Percentiles rank a stretch among this genome's conserved stretches.
These are phyloP conservation scores for Philopotamus ludificatus DNA, from an alignment of 1,140 invertebrate genomes.

Conservation along the genomic window DNA sequence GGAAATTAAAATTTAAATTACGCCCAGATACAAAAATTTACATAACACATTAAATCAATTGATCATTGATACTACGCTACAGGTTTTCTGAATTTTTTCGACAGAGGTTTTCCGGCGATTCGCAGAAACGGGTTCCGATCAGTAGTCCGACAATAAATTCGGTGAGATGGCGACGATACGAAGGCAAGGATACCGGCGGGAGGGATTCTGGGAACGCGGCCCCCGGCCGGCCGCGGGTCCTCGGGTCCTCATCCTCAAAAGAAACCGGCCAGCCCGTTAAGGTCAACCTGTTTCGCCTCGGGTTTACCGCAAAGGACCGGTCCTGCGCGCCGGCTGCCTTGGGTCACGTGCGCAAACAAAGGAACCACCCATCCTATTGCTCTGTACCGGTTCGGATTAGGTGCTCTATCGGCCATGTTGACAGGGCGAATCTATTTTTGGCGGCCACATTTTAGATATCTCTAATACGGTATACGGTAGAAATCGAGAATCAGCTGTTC, in stretches of 20 bases:
- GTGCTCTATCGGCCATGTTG: not conserved
- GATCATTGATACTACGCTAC: too few relatives aligned
- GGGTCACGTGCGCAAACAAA: slow-evolving; percentile 11
- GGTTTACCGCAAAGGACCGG: slow-evolving; percentile 10
- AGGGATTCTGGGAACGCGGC: not conserved
- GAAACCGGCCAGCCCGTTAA: slow-evolving; percentile 20
- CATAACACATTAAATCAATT: too few relatives aligned
- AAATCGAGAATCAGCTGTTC: too few relatives aligned
- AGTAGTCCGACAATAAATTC: not conserved
- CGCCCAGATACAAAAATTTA: too few relatives aligned
- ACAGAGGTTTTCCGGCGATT: not conserved
- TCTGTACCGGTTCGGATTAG: not conserved
- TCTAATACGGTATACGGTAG: too few relatives aligned
- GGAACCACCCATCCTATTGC: not conserved
- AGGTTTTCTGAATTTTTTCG: too few relatives aligned
- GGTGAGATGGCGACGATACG: not conserved
- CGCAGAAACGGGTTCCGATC: not conserved
- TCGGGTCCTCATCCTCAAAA: not conserved
- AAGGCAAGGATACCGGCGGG: too few relatives aligned
- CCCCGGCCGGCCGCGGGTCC: not conserved
- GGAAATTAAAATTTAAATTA: too few relatives aligned
- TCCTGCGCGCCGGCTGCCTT: slow-evolving; percentile 3
- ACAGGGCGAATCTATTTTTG: not conserved
- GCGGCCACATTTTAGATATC: too few relatives aligned
- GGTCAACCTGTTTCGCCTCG: slow-evolving; percentile 15